Conservation (phyloP, 1,140 invertebrate species). For the Zaprionus gabonicus region DNA sequence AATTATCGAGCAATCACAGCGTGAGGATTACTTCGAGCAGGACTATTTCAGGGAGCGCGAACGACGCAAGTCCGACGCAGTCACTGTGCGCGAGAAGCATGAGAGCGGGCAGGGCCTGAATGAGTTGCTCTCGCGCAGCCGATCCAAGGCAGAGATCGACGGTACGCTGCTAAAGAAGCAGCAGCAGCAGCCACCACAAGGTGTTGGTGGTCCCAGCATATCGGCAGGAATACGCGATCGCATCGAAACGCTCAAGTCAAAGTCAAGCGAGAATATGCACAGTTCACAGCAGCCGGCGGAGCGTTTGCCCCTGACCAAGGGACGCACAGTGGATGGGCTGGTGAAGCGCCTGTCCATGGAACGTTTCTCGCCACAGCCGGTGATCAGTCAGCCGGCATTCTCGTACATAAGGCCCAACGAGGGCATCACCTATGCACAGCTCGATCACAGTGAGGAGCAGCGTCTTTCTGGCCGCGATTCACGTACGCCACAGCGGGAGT, state of each 20-base stretch:
- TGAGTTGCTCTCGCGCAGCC: conserved; percentile 70
- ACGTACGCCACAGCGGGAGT: conserved; percentile 66
- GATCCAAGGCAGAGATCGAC: conserved; percentile 67
- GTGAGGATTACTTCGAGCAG: conserved; percentile 88
- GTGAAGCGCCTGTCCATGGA: conserved; percentile 88
- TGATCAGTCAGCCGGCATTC: conserved; percentile 84
- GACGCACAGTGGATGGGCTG: conserved; percentile 88
- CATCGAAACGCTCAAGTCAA: conserved; percentile 84
- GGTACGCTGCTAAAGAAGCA: conserved; percentile 74
- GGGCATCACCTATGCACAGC: conserved; percentile 90
- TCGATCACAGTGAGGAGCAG: conserved; percentile 85
- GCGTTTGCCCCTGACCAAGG: conserved; percentile 87
- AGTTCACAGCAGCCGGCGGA: conserved; percentile 88
- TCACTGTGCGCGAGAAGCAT: conserved; percentile 81
- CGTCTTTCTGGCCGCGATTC: conserved; percentile 48
- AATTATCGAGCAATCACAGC: conserved; percentile 89
- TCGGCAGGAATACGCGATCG: conserved; percentile 78
- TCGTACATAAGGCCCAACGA: conserved; percentile 83
- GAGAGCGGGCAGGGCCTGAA: conserved; percentile 63
- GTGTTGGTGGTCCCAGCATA: conserved; percentile 81
- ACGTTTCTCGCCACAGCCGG: conserved; percentile 87
- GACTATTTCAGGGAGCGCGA: conserved; percentile 75
- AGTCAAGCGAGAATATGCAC: conserved; percentile 87
- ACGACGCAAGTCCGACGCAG: conserved; percentile 78
- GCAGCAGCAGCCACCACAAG: conserved; percentile 14